phyloP scores from a whole-genome alignment of 1,140 invertebrate species.

The Stegodyphus mimosarum region DNA sequence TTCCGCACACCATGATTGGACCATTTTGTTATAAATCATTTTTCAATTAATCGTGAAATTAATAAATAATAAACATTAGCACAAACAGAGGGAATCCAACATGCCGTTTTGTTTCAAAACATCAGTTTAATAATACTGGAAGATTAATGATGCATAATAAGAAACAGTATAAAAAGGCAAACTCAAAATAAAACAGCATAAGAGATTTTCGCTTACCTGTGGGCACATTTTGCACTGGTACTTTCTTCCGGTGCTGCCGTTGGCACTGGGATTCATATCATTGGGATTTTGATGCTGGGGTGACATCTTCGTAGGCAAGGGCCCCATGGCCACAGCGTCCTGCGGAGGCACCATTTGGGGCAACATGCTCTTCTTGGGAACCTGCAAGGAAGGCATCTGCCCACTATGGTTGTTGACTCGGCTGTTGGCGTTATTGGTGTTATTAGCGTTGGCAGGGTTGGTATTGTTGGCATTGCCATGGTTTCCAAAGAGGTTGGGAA shows the following conservation, averaged over 20 bases:
- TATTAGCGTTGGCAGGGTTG: conserved; percentile 17
- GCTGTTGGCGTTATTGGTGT: conserved; percentile 14
- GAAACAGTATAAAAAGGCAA: too few relatives aligned
- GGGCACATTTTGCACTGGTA: conserved; percentile 99
- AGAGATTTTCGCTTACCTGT: conserved; percentile 80
- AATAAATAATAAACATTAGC: too few relatives aligned
- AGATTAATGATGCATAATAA: too few relatives aligned
- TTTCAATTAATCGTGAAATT: too few relatives aligned
- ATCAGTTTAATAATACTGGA: too few relatives aligned
- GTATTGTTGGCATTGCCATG: conserved; percentile 35
- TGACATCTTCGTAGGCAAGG: conserved; percentile 57
- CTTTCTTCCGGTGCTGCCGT: conserved; percentile 71
- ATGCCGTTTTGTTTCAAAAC: too few relatives aligned
- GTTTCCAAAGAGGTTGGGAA: conserved; percentile 49
- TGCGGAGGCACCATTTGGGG: conserved; percentile 34
- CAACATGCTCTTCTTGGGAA: conserved; percentile 57
- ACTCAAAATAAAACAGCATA: too few relatives aligned
- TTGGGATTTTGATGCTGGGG: conserved; percentile 54
- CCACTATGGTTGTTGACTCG: conserved; percentile 35
- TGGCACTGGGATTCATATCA: conserved; percentile 60
- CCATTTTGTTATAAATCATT: too few relatives aligned
- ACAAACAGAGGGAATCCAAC: too few relatives aligned
- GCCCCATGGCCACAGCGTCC: conserved; percentile 40
- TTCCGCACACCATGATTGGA: too few relatives aligned
- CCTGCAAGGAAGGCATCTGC: conserved; percentile 37